Base-by-base conservation (phyloP, 2,888 invertebrate species). In the Drosophila hamatofila region DNA sequence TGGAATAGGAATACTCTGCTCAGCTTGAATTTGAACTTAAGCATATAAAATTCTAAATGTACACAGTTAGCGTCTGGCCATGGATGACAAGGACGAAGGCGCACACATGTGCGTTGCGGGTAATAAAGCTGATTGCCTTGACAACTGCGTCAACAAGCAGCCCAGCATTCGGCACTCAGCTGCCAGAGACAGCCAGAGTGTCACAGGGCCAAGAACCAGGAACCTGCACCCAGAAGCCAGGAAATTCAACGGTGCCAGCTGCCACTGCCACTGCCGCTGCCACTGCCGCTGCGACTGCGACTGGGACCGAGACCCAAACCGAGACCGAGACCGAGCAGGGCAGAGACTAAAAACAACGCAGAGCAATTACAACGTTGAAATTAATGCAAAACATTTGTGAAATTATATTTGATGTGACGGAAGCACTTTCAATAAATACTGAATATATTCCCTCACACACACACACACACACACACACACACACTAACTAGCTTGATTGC, bases 121-220 rank as follows among this genome's bases (percentile, higher is more conserved):
- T 67, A 80, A 80, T 80, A 83, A 80, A 80, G 75, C 80, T 80
- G 83, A 80, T 80, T 80, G 81, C 83, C 80, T 80, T 80, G 80
- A 80, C 83, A 80, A 80, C 78, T 83, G 80, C 75, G 80, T 78
- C 78, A 80, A 80, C 80, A 62, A 61, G 68, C 72, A 73, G 57
- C 52, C 25, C 37, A 16, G 52, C 49, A 51, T 18, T n/a, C 33
- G 14, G 33, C 49, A 21, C 14, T 33, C 49, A 33, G 30, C 57
- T 39, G 37, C 44, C 30, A 27, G 63, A 39, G 54, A 37, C 42
- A 48, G 44, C 16, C 62, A 27, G 44, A n/a, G 41, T 30, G 63
- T 42, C 27, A 25, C 30, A 42, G 64, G 48, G 35, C 27, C 27
- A 51, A 30, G 42, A 49, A 21, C 42, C 48, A 21, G 59, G 51